These are phyloP conservation scores for Brachypteracias leptosomus DNA, from an alignment of 2,113 vertebrate species.

Conservation along the genomic window DNA sequence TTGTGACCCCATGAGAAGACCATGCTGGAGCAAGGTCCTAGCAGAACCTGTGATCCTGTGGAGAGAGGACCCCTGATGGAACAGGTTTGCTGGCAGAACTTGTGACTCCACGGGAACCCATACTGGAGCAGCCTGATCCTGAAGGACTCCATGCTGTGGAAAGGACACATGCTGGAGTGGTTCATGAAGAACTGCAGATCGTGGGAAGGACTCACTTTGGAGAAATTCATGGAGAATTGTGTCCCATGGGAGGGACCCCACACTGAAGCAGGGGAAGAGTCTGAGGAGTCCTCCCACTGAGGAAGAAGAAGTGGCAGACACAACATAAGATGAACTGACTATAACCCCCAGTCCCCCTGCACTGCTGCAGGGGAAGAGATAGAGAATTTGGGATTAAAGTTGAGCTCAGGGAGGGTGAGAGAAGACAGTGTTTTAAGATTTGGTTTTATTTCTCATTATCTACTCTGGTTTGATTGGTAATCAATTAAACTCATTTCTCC, in stretches of 20 bases:
- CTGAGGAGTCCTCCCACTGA: too few species aligned
- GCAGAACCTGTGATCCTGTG: not conserved
- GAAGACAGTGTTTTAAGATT: not conserved
- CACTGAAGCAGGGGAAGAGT: not conserved
- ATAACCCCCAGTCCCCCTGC: not conserved
- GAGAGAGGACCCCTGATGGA: too few species aligned
- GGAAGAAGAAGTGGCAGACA: not conserved
- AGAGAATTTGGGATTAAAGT: not conserved
- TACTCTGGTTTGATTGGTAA: not conserved
- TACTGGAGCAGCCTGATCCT: not conserved
- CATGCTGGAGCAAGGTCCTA: not conserved
- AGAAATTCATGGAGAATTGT: not conserved
- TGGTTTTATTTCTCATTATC: not conserved
- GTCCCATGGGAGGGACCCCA: not conserved
- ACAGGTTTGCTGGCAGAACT: too few species aligned
- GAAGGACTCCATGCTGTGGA: not conserved
- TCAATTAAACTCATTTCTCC: not conserved
- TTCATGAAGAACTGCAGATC: not conserved
- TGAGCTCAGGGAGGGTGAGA: not conserved
- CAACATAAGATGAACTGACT: too few species aligned
- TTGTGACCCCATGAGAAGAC: not conserved
- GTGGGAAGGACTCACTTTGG: not conserved
- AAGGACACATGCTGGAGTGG: not conserved
- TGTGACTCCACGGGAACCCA: too few species aligned
- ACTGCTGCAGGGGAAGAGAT: not conserved